Evolutionary conservation across 2,888 invertebrate genomes (phyloP).

Genomic region (Melolontha melolontha): DNA sequence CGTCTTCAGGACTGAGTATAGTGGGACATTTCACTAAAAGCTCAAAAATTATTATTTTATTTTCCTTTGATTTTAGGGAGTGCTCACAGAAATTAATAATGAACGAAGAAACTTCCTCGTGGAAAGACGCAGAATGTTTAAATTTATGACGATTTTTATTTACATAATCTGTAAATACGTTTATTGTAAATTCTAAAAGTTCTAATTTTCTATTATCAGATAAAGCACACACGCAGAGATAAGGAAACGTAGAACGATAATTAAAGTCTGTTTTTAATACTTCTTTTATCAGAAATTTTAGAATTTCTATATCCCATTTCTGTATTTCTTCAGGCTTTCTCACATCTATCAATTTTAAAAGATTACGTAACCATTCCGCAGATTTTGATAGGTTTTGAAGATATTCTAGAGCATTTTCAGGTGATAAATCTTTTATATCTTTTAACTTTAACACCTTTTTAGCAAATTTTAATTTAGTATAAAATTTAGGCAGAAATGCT

Average conservation of each 20-base stretch:
- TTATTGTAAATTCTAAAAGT: neutral
- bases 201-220: neutral
- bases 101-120: neutral
- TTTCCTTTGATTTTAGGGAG: neutral
- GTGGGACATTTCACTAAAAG: slow-evolving; percentile 1
- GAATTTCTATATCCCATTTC: neutral
- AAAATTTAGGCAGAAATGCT: neutral
- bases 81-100: neutral
- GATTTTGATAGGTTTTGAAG: neutral
- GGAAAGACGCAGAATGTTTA: neutral
- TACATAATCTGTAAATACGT: neutral
- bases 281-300: neutral
- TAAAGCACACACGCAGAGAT: neutral
- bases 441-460: neutral
- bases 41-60: neutral
- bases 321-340: neutral
- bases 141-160: neutral
- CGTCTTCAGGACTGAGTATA: neutral
- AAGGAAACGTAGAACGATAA: neutral
- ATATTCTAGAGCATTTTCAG: neutral
- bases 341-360: neutral
- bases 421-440: neutral
- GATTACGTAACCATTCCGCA: too few relatives aligned
- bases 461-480: neutral
- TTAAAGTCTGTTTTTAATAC: too few relatives aligned